Evolutionary conservation across 2,888 invertebrate genomes (phyloP).

Genomic region (Lypha dubia): DNA sequence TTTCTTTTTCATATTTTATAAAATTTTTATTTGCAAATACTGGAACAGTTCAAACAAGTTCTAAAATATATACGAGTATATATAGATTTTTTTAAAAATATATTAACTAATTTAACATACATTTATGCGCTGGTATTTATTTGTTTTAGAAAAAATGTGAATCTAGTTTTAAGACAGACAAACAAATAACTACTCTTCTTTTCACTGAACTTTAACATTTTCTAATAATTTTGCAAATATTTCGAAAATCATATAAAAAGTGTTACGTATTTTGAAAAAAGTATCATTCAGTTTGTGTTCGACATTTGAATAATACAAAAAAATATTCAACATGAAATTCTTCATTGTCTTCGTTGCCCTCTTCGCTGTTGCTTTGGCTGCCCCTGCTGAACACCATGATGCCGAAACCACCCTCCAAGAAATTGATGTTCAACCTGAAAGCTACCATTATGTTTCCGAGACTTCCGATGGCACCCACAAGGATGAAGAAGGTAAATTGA

Average conservation of each 20-base stretch:
- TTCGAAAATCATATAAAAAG: conserved; percentile 47
- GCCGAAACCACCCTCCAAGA: conserved; percentile 73
- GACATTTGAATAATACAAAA: conserved; percentile 56
- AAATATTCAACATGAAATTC: conserved; percentile 70
- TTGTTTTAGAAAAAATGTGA: not conserved
- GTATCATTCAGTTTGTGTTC: conserved; percentile 61
- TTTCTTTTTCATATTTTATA: not conserved
- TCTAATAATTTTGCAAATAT: not conserved
- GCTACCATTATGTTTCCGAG: conserved; percentile 67
- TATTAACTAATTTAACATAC: conserved; percentile 2
- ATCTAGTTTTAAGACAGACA: not conserved
- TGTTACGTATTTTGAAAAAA: not conserved
- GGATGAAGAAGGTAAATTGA: conserved; percentile 84
- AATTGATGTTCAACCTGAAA: conserved; percentile 67
- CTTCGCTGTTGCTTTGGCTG: conserved; percentile 76
- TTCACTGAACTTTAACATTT: conserved; percentile 46
- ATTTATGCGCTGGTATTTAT: not conserved
- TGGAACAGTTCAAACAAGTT: conserved; percentile 7
- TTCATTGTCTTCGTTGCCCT: conserved; percentile 76
- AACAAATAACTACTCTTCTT: not conserved
- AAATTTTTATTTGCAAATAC: not conserved
- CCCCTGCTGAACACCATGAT: conserved; percentile 69
- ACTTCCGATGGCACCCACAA: conserved; percentile 84
- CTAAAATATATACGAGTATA: no score
- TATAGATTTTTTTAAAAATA: not conserved